These are phyloP conservation scores for Bubo bubo DNA, from an alignment of 2,113 vertebrate genomes.

Conservation along the genomic window DNA sequence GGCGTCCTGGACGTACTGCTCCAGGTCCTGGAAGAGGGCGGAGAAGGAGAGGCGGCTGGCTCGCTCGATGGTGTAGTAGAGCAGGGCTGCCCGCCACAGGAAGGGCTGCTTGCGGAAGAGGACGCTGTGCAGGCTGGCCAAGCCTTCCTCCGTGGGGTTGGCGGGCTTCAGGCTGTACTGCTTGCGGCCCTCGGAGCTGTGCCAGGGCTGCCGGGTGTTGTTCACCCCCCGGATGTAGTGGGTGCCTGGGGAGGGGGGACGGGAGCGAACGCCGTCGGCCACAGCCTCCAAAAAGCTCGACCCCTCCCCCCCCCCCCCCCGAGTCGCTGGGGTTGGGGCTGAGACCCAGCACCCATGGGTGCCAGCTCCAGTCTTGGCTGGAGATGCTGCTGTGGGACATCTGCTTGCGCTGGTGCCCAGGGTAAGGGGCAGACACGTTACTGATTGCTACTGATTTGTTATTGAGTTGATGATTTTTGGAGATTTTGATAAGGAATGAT, in stretches of 20 bases:
- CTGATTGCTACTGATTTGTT: too few species aligned
- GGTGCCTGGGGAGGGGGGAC: conserved; percentile 77
- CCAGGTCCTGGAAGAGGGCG: conserved; percentile 89
- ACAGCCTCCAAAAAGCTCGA: not conserved
- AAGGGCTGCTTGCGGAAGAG: conserved; percentile 93
- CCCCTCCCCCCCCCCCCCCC: rapidly evolving
- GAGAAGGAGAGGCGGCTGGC: conserved; percentile 91
- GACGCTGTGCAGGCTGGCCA: conserved; percentile 97
- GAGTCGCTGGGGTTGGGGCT: rapidly evolving
- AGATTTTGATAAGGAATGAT: too few species aligned
- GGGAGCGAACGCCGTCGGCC: rapidly evolving
- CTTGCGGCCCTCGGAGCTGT: conserved; percentile 82
- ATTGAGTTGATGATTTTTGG: too few species aligned
- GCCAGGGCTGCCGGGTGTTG: conserved; percentile 90
- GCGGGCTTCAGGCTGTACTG: conserved; percentile 88
- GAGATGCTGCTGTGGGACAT: not conserved
- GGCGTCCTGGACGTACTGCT: conserved; percentile 86
- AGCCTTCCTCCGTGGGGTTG: conserved; percentile 94
- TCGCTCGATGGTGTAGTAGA: conserved; percentile 91
- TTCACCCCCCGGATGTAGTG: conserved; percentile 95
- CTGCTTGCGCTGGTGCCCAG: not conserved
- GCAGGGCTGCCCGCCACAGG: conserved; percentile 91
- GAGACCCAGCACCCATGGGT: not conserved
- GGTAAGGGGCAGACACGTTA: too few species aligned
- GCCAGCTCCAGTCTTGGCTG: not conserved